Base-by-base conservation (phyloP, 1,140 invertebrate species). In the Oncopodura yosiiana region DNA sequence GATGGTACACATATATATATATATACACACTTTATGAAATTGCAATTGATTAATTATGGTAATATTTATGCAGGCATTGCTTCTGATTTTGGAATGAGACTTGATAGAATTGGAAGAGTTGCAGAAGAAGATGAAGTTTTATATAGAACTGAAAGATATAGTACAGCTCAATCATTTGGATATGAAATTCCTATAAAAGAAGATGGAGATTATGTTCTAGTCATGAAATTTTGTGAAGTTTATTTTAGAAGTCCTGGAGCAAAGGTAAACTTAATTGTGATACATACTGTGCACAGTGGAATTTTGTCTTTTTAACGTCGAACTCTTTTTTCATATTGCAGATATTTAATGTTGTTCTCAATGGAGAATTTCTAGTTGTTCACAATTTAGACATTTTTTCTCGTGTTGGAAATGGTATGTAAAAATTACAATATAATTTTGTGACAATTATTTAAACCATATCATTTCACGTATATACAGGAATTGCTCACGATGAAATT, bases 401-500 rank as follows among this genome's bases (percentile, higher is more conserved):
- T 45, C 83, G 81, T 73, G 93, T 95, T 23, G 93, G 93, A 1
- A 77, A 85, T 56, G 92, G 91, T 21, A 81, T n/a, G n/a, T n/a
- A n/a, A n/a, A n/a, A n/a, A n/a, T n/a, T n/a, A n/a, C n/a, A n/a
- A n/a, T n/a, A n/a, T n/a, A n/a, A n/a, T n/a, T n/a, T n/a, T n/a
- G n/a, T n/a, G n/a, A n/a, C n/a, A n/a, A n/a, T n/a, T n/a, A n/a
- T n/a, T n/a, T n/a, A n/a, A n/a, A n/a, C n/a, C n/a, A n/a, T n/a
- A n/a, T n/a, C n/a, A n/a, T n/a, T n/a, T n/a, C n/a, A n/a, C n/a
- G n/a, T n/a, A n/a, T n/a, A n/a, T n/a, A n/a, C n/a, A n/a, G n/a
- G n/a, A n/a, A n/a, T 89, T 2, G 93, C 93, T 9, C 88, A 95
- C 72, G 92, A 98, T 72, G 93, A 95, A 70, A 83, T 92, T 65